Conservation (phyloP, 2,113 vertebrate species). For the Ptyas mucosa region DNA sequence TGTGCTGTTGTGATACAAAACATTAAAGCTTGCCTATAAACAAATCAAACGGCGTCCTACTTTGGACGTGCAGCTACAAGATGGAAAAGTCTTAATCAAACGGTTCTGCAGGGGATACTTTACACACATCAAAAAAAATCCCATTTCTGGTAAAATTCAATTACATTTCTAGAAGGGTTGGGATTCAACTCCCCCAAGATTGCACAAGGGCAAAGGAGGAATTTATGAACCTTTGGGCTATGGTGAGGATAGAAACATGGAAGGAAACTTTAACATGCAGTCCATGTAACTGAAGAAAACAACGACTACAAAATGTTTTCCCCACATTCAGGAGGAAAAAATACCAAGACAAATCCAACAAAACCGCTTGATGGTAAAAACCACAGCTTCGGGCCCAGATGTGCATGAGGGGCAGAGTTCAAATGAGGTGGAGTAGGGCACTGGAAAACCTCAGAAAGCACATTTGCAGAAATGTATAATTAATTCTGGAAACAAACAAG, state of each 20-base stretch:
- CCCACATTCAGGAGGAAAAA: conserved; percentile 67
- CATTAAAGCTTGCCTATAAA: conserved; percentile 42
- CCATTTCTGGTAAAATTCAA: conserved; percentile 71
- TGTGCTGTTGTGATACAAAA: conserved; percentile 54
- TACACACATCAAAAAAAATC: conserved; percentile 39
- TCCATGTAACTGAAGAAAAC: conserved; percentile 64
- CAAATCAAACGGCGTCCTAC: conserved; percentile 64
- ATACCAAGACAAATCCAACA: conserved; percentile 69
- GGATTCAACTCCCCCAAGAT: conserved; percentile 45
- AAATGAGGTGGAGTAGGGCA: conserved; percentile 19
- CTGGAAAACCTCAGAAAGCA: conserved; percentile 59
- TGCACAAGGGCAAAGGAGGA: conserved; percentile 65
- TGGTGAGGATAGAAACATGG: conserved; percentile 65
- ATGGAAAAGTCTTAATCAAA: conserved; percentile 67
- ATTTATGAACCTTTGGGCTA: conserved; percentile 59
- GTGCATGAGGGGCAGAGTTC: conserved; percentile 64
- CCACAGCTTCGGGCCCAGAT: conserved; percentile 60
- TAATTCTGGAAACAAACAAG: conserved; percentile 44
- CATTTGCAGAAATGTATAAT: conserved; percentile 71
- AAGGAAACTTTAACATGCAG: conserved; percentile 66
- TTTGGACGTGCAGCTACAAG: conserved; percentile 65
- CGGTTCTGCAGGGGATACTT: conserved; percentile 66
- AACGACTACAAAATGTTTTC: neutral
- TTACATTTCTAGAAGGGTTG: conserved; percentile 70
- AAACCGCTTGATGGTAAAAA: conserved; percentile 67